Evolutionary conservation across 2,888 invertebrate species (phyloP), one percentile per base, ranked within the genome.

Genomic region (Flexamia atlantica): DNA sequence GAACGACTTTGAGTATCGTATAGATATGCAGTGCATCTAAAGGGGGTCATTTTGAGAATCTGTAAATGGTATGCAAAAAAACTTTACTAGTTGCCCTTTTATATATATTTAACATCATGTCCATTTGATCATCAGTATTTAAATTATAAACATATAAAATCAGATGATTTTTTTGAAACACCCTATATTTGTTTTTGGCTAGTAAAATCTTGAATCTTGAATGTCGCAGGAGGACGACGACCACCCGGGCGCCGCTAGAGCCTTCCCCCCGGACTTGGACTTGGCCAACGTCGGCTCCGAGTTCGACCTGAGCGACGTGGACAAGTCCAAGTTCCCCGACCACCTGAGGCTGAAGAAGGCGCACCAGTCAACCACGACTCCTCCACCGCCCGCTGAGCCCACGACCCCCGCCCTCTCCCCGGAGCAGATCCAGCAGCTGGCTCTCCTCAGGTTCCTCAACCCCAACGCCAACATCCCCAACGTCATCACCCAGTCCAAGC

Each of bases 401-500:
- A 89, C 91, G 0, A 91, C 92, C 0, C 91, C 93, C 0, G 92
- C 91, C 9, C 89, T 95, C 64, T 92, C 93, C 28, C 94, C 94
- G 0, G 95, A 96, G 89, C 95, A 95, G 89, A 92, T 95, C 0
- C 95, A 90, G 83, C 95, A 95, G 88, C 90, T 96, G 50, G 95
- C 96, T 7, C 90, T 95, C n/a, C 89, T 95, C 20, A 92, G 95
- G 87, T 91, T 95, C 12, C 90, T 96, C 17, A 94, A 95, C 88
- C 95, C 94, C 7, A 93, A 92, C 1, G 94, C 94, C 0, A 94
- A 93, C 20, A 88, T 89, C 1, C 94, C 94, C 0, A 94, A 94
- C 88, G 93, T 95, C 0, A 93, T 96, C 60, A 96, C 96, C 0
- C 95, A 95, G 0, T 96, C 96, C 0, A 94, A 94, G 85, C 96